These are phyloP conservation scores for Cheilosia vulpina DNA, from an alignment of 2,888 invertebrate genomes.

Conservation along the genomic window DNA sequence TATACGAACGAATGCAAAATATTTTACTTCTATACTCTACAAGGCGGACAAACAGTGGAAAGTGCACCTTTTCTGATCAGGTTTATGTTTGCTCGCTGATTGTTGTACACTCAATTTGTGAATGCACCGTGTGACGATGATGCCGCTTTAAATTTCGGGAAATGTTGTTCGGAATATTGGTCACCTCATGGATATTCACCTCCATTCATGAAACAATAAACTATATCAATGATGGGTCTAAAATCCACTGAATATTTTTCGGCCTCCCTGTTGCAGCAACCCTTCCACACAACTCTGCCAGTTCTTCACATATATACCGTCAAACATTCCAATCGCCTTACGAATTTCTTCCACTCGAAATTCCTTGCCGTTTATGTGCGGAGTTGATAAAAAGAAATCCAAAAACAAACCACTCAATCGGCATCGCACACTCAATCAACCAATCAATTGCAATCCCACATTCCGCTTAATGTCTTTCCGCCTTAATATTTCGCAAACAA, in stretches of 20 bases:
- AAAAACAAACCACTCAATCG: constrained; percentile 46
- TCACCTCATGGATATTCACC: no score
- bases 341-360: neutral
- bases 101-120: no score
- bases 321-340: neutral
- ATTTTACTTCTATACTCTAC: no score
- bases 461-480: constrained; percentile 49
- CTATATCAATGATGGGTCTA: no score
- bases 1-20: no score
- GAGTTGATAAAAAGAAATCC: neutral
- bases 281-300: neutral
- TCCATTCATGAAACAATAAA: no score
- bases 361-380: neutral
- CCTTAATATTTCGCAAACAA: constrained; percentile 41
- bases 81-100: no score
- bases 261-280: neutral
- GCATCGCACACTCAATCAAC: constrained; percentile 29
- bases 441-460: constrained; percentile 61
- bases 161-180: no score
- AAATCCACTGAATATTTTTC: neutral
- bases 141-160: no score
- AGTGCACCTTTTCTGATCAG: no score
- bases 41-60: no score
- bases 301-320: neutral
- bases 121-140: no score